phyloP scores from a whole-genome alignment of 2,797 vertebrate species.

The Tapera naevia region DNA sequence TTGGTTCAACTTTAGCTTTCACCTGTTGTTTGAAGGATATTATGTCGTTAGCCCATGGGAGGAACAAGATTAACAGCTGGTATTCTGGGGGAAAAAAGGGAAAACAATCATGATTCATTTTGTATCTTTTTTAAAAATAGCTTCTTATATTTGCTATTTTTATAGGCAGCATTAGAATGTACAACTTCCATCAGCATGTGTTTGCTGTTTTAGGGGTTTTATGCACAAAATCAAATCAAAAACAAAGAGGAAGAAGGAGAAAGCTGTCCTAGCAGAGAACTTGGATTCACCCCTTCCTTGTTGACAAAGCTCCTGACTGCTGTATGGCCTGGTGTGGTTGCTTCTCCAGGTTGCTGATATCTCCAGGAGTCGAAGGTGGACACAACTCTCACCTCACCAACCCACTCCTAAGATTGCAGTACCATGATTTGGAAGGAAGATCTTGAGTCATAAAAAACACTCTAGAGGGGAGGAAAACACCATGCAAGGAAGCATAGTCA shows the following conservation, averaged over 20 bases:
- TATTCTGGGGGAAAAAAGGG: neutral
- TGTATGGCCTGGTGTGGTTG: rapidly evolving
- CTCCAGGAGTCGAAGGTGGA: neutral
- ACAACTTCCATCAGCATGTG: neutral
- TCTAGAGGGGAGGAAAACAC: neutral
- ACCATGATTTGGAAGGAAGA: neutral
- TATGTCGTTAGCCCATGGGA: neutral
- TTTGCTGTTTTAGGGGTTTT: neutral
- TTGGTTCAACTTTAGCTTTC: neutral
- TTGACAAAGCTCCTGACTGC: neutral
- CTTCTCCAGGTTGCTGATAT: neutral
- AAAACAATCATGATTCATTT: slow-evolving; percentile 1
- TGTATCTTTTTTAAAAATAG: neutral
- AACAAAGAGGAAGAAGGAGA: neutral
- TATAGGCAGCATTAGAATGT: neutral
- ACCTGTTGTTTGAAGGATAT: neutral
- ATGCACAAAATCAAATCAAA: neutral
- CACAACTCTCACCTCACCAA: neutral
- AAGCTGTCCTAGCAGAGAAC: neutral
- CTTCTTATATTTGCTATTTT: slow-evolving; percentile 24
- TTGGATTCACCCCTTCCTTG: neutral
- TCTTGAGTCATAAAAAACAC: neutral
- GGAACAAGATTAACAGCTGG: slow-evolving; percentile 22
- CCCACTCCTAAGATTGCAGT: neutral
- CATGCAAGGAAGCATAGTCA: neutral